These are phyloP conservation scores for Cochlearius cochlearius DNA, from an alignment of 2,113 vertebrate species.

Conservation along the genomic window DNA sequence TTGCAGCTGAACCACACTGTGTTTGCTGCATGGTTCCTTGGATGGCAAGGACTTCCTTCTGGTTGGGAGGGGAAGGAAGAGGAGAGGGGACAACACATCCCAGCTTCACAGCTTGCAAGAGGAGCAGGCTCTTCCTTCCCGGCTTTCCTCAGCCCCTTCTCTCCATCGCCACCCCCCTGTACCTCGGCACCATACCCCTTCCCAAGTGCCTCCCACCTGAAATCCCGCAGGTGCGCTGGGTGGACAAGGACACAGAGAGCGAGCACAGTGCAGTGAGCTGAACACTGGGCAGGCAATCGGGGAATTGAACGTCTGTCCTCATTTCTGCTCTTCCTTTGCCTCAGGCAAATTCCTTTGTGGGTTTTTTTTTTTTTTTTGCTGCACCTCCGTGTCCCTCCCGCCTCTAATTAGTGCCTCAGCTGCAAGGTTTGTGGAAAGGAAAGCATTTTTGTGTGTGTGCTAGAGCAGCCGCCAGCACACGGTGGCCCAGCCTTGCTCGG, in stretches of 20 bases:
- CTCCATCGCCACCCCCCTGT: not conserved
- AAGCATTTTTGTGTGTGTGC: not conserved
- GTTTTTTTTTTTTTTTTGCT: not conserved
- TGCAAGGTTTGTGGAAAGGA: not conserved
- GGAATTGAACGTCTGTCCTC: not conserved
- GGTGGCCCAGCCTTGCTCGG: not conserved
- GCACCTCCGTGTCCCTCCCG: not conserved
- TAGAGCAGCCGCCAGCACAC: not conserved
- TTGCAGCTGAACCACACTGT: not conserved
- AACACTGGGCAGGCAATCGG: not conserved
- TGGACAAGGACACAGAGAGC: not conserved
- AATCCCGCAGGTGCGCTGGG: not conserved
- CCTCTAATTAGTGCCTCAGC: not conserved
- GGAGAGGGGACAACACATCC: not conserved
- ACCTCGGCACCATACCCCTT: not conserved
- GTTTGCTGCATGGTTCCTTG: rapidly evolving
- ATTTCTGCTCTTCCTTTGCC: not conserved
- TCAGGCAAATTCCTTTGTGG: not conserved
- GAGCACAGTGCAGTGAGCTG: too few species aligned
- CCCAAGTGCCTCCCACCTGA: not conserved
- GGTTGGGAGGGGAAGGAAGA: not conserved
- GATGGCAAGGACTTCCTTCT: not conserved
- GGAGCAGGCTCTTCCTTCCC: not conserved
- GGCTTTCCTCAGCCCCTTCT: not conserved
- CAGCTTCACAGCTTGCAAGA: not conserved